Evolutionary conservation across 2,113 vertebrate genomes (phyloP).

Genomic region (Vidua macroura): DNA sequence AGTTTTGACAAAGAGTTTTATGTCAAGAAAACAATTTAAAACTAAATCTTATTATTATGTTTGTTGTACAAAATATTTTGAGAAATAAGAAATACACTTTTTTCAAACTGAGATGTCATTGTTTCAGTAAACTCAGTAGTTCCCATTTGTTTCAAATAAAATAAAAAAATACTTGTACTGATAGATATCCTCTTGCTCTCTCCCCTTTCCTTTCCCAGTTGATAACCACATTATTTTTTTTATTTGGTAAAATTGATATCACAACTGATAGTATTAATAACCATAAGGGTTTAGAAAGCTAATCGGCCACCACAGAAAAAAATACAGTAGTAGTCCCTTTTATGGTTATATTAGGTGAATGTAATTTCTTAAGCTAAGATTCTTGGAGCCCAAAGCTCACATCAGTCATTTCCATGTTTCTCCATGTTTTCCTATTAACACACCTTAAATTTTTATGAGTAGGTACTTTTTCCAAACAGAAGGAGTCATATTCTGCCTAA

Average conservation of each 20-base stretch:
- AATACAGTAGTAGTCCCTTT: neutral
- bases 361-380: neutral
- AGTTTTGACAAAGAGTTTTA: neutral
- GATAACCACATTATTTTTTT: neutral
- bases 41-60: neutral
- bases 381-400: neutral
- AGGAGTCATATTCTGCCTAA: neutral
- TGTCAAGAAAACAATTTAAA: neutral
- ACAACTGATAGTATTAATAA: neutral
- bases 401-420: neutral
- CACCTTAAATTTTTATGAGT: neutral
- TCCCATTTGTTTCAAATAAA: neutral
- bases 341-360: neutral
- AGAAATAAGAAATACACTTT: neutral
- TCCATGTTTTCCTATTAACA: neutral
- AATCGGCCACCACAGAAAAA: neutral
- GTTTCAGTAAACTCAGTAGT: neutral
- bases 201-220: neutral
- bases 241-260: neutral
- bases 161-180: neutral
- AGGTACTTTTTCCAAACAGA: neutral
- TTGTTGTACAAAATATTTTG: neutral
- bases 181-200: neutral
- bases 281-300: neutral
- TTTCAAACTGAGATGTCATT: neutral